phyloP scores from a whole-genome alignment of 2,113 vertebrate species.

The Aptenodytes patagonicus region DNA sequence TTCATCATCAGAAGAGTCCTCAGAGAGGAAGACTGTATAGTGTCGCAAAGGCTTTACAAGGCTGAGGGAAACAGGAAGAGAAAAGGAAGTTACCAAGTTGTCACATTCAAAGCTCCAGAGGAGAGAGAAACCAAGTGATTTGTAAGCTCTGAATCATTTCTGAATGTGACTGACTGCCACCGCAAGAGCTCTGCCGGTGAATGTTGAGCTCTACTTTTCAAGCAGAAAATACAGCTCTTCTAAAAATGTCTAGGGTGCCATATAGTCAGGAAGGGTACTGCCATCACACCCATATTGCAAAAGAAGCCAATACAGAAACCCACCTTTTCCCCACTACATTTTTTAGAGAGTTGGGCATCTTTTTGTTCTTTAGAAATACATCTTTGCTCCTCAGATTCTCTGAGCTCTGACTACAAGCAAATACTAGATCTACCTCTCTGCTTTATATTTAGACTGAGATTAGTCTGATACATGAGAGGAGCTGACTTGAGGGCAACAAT shows the following conservation, averaged over 20 bases:
- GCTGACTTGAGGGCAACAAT: background rate
- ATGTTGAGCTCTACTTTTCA: background rate
- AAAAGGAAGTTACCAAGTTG: slow-evolving; percentile 49
- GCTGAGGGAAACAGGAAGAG: slow-evolving; percentile 78
- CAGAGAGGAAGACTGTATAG: slow-evolving; percentile 97
- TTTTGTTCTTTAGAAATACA: slow-evolving; percentile 30
- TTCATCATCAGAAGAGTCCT: slow-evolving; percentile 96
- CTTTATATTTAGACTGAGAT: background rate
- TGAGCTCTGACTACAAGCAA: slow-evolving; percentile 5
- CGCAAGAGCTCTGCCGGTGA: background rate
- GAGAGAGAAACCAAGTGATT: background rate
- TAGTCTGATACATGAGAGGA: background rate
- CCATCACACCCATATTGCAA: background rate
- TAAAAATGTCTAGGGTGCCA: background rate
- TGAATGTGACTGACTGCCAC: background rate
- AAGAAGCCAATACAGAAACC: background rate
- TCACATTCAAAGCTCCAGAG: background rate
- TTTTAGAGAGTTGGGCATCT: background rate
- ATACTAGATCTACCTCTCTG: background rate
- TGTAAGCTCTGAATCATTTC: background rate
- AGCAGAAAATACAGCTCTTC: background rate
- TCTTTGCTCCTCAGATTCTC: slow-evolving; percentile 26
- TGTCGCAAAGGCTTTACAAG: slow-evolving; percentile 90
- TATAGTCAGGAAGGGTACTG: background rate
- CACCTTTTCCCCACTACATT: too few relatives aligned